Base-by-base conservation (phyloP, 2,888 invertebrate species). In the Patella depressa region DNA sequence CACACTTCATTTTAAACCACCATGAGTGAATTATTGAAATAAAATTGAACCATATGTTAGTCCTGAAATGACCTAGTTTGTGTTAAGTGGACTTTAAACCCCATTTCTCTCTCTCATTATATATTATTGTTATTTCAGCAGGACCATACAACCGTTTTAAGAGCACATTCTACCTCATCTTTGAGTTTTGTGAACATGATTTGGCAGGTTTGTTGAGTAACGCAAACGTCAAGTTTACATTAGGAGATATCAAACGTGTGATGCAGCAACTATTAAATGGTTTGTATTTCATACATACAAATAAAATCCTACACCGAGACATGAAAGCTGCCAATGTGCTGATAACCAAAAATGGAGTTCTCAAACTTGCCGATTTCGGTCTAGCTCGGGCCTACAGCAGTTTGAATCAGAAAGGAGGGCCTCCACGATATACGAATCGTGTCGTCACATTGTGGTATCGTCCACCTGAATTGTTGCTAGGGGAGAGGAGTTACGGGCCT, bases 291-390 rank as follows among this genome's bases (percentile, higher is more conserved):
- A 98, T 99, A 88, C 99, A 99, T 90, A 96, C 96, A 86, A 98
- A 97, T 91, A 98, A 85, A 71, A 83, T 90, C 59, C 81, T 89
- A 45, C 89, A 89, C 75, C 79, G 89, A 53, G 99, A 99, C 89
- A 98, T 99, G 98, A 99, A 99, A 92, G 98, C 99, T 15, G 99
- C 99, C 0, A 99, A 99, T 93, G 98, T 99, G 53, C 93, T 99
- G 15, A 97, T 99, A 78, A 98, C 98, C 0, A 98, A 98, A 90
- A 96, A 95, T 91, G 99, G 91, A 12, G 85, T 88, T 3, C 91
- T 99, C 0, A 99, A 99, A 92, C 92, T 99, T 78, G 99, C 99
- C 2, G 99, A 99, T 93, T 99, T 99, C 92, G 99, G 99, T 77
- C 93, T 99, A 79, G 98, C 99, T 0, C 93, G 99, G 87, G 98